Evolutionary conservation across 2,888 invertebrate species (phyloP), one percentile per base, ranked within the genome.

Genomic region (Machimus rusticus): DNA sequence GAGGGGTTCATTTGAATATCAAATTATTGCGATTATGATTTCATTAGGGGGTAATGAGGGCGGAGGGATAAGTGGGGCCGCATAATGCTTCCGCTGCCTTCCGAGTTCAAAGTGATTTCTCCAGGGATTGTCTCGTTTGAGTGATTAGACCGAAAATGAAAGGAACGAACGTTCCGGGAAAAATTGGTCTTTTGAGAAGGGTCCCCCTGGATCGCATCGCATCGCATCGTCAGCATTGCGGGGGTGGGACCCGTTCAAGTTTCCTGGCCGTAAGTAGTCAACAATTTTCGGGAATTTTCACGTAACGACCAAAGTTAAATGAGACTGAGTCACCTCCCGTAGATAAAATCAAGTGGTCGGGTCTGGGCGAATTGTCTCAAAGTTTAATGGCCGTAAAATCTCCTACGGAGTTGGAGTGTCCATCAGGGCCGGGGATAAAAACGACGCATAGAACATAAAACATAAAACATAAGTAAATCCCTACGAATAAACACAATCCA

Each of bases 21-120:
- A 88, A 88, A 88, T 88, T 86, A 88, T 86, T 88, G 86, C 86
- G 86, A 88, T 88, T 88, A 88, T 88, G 86, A 88, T 88, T 88
- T 88, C 86, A 88, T 88, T 88, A 88, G 82, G 82, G 76, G 34
- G 86, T 74, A 79, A 85, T 85, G 85, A 87, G 85, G 43, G 74
- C 74, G 79, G 46, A 37, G 46, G 51, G 46, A 37, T 46, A 46
- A 76, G 23, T 37, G 51, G 46, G 37, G 74, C 51, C n/a, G 55
- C 79, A 87, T 66, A 66, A 66, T 66, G 79, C 37, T 46, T 79
- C 66, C 23, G 87, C 57, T 57, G n/a, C 34, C 39, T 79, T 57
- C 31, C 28, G n/a, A 37, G 34, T 34, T 46, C 79, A 79, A 79
- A 46, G 23, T 51, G 79, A 51, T 79, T 82, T 34, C 37, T 57